Conservation (phyloP, 2,113 vertebrate genomes). For the Passer domesticus region DNA sequence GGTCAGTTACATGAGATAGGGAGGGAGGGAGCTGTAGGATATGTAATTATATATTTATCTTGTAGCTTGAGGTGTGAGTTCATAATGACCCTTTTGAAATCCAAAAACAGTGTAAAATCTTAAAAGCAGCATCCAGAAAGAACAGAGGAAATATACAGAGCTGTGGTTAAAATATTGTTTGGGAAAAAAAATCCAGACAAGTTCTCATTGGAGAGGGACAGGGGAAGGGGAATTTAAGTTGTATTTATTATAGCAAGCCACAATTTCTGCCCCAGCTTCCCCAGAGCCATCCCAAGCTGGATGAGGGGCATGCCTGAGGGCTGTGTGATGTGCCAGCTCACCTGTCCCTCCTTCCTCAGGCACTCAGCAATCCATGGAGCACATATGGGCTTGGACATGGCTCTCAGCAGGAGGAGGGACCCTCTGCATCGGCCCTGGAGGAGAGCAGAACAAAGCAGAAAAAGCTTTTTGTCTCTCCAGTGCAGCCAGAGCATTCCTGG, state of each 20-base stretch:
- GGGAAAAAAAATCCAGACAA: background rate
- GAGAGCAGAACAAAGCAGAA: background rate
- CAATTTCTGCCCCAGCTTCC: rapidly evolving
- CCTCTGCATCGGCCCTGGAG: rapidly evolving
- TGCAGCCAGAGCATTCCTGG: background rate
- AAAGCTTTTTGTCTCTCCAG: background rate
- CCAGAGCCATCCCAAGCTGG: too few species aligned
- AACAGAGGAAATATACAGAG: background rate
- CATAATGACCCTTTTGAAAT: background rate
- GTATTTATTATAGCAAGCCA: background rate
- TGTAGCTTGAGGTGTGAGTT: background rate
- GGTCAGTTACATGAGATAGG: background rate
- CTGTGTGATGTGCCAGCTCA: rapidly evolving
- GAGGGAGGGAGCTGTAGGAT: background rate
- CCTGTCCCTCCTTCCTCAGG: rapidly evolving
- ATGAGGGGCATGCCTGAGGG: rapidly evolving
- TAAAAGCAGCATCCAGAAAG: background rate
- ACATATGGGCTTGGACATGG: rapidly evolving
- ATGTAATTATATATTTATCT: background rate
- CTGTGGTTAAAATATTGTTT: background rate
- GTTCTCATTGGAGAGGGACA: background rate
- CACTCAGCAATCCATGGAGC: rapidly evolving
- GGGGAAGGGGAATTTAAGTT: background rate
- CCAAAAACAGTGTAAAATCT: background rate
- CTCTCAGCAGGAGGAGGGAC: background rate